A percentile compares a stretch with the other conserved stretches of the same genome.
Conservation (phyloP, 2,888 invertebrate genomes). For the Lampropteryx suffumata region DNA sequence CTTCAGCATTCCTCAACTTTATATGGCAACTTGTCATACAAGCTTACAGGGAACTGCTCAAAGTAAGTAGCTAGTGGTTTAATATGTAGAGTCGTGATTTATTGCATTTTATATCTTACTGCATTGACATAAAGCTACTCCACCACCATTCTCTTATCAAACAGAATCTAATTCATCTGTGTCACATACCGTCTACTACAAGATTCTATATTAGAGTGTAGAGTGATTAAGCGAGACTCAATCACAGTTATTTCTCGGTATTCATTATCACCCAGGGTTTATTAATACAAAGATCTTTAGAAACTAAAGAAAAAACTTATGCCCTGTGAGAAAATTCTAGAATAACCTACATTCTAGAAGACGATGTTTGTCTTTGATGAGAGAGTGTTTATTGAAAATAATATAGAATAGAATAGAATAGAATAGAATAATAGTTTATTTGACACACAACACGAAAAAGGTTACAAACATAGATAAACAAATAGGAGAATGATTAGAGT, state of each 20-base stretch:
- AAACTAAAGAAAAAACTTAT: constrained; percentile 13
- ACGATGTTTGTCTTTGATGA: background rate
- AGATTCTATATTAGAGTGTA: constrained; percentile 23
- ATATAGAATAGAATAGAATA: no score
- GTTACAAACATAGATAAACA: no score
- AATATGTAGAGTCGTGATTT: no score
- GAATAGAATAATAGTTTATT: no score
- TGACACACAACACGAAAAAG: no score
- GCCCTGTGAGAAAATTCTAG: constrained; percentile 10
- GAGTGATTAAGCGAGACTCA: constrained; percentile 18
- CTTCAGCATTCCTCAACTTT: constrained; percentile 58
- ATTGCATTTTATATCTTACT: no score
- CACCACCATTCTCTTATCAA: no score
- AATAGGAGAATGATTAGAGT: no score
- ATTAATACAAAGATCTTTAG: constrained; percentile 19
- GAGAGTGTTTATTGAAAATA: background rate
- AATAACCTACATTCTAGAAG: constrained; percentile 2
- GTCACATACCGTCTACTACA: constrained; percentile 24
- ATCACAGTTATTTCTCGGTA: constrained; percentile 23
- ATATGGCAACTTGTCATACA: constrained; percentile 50
- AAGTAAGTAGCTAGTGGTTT: constrained; percentile 26
- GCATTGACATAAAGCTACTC: no score
- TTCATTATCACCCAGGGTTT: constrained; percentile 19
- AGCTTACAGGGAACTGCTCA: constrained; percentile 34
- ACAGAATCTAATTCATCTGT: constrained; percentile 31